Conservation (phyloP, 2,797 vertebrate genomes). For the Heterohyrax brucei region DNA sequence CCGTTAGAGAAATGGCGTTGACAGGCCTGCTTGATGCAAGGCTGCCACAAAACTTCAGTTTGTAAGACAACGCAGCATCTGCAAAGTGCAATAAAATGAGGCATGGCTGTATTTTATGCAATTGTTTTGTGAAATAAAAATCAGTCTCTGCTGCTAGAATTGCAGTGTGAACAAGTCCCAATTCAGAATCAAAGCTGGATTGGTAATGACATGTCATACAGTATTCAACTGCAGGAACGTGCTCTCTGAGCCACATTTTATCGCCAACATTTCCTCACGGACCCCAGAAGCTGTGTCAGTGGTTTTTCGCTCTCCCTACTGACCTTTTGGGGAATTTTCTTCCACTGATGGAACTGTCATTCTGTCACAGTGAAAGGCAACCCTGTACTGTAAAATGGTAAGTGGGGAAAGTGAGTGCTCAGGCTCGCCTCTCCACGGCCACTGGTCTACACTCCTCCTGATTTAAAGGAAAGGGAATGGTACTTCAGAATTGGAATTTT, state of each 20-base stretch:
- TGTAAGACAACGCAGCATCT: too few species aligned
- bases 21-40: too few species aligned
- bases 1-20: too few species aligned
- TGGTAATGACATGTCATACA: not conserved
- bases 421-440: not conserved
- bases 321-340: slow-evolving; percentile 65
- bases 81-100: too few species aligned
- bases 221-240: not conserved
- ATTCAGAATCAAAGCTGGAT: not conserved
- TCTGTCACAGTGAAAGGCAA: slow-evolving; percentile 54
- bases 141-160: not conserved
- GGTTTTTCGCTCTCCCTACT: not conserved
- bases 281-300: not conserved
- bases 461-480: not conserved
- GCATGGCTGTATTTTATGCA: not conserved
- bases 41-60: too few species aligned
- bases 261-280: not conserved
- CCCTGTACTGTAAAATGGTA: not conserved
- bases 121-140: slow-evolving; percentile 29
- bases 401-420: not conserved
- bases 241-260: not conserved
- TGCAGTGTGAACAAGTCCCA: not conserved
- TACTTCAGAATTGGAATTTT: not conserved
- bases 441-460: not conserved
- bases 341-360: slow-evolving; percentile 35